These are phyloP conservation scores for Choloepus hoffmanni DNA, from an alignment of 2,113 vertebrate genomes.

Conservation along the genomic window DNA sequence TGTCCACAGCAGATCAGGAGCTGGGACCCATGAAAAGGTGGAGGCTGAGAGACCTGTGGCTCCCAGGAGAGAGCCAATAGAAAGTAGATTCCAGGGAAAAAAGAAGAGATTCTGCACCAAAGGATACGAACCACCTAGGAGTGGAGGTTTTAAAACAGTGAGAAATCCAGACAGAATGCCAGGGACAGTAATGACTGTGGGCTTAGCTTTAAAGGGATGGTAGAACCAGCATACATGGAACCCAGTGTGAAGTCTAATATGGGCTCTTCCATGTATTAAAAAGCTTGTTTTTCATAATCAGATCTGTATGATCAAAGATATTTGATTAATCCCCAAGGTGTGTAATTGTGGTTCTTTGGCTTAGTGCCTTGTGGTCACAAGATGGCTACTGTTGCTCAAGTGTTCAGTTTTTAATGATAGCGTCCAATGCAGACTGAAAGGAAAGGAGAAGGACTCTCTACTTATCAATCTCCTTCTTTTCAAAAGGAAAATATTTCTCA, in stretches of 20 bases:
- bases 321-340: not conserved
- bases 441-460: no score
- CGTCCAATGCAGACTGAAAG: no score
- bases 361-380: not conserved
- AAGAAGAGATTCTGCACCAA: not conserved
- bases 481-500: not conserved
- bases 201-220: not conserved
- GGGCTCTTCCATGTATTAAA: not conserved
- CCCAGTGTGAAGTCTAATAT: not conserved
- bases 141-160: not conserved
- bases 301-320: not conserved
- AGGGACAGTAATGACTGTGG: not conserved
- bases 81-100: not conserved
- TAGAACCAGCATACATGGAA: not conserved
- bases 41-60: not conserved
- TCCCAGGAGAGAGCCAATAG: not conserved
- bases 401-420: not conserved
- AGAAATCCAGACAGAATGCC: not conserved
- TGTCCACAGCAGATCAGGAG: not conserved
- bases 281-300: constrained; percentile 9
- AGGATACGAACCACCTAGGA: not conserved
- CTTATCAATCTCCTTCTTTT: no score
- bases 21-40: not conserved
- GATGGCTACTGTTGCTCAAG: not conserved
- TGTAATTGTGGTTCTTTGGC: not conserved